Evolutionary conservation across 2,888 invertebrate genomes (phyloP), one percentile per base, ranked within the genome.

Genomic region (Polydrusus tereticollis): DNA sequence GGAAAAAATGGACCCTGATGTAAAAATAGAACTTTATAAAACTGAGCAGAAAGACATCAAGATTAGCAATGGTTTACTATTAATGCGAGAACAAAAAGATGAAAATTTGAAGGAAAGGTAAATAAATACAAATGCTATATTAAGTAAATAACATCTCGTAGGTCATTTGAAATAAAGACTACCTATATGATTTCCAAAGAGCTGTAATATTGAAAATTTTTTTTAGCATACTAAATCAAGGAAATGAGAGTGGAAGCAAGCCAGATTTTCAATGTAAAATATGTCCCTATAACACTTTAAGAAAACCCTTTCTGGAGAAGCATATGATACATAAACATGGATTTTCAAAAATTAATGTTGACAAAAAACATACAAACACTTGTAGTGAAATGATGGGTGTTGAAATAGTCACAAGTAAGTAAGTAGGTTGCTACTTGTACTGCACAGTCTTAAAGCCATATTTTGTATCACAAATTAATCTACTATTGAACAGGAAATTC

Each of bases 301-400:
- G 65, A 12, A 55, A 41, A 14, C 65, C 65, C n/a, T 65, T 41
- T 26, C 12, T 65, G 6, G 65, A 65, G 5, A 65, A 65, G 20
- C 65, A 65, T 29, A 41, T 65, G 55, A 8, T 55, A 26, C 55
- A 65, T 5, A 65, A 65, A 43, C 65, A 65, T 41, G 57, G 65
- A 1, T 55, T 65, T 52, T 16, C 52, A n/a, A 52, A 52, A n/a
- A 38, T 64, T 7, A 47, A 29, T 16, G n/a, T 4, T 1, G 29
- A 18, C 0, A 29, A 29, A 16, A 55, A 55, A 14, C 8, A 16
- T 10, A n/a, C 6, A 23, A 47, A 4, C 12, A 14, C 20, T 47
- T 47, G 10, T n/a, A 12, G 21, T 21, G 21, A 21, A 36, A 36
- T 1, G n/a, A 36, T 36, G n/a, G 36, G 4, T 36, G 4, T 36